These are phyloP conservation scores for Sebastes cheni DNA, from an alignment of 2,797 vertebrate genomes.

Conservation along the genomic window DNA sequence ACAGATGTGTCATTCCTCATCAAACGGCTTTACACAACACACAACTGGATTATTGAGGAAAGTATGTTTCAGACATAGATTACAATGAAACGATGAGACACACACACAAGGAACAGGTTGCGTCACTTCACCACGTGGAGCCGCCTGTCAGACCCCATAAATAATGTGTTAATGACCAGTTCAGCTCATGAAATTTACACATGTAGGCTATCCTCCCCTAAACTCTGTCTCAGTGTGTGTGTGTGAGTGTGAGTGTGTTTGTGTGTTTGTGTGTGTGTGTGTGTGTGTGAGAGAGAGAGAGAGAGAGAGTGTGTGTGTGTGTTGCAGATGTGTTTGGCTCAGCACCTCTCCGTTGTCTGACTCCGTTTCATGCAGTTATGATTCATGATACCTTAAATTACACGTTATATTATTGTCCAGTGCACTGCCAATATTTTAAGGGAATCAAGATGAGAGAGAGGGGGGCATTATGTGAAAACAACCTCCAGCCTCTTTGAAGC, in stretches of 20 bases:
- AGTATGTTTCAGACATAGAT: background rate
- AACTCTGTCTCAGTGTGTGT: background rate
- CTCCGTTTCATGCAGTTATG: conserved; percentile 43
- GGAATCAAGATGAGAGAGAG: conserved; percentile 51
- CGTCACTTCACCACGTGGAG: background rate
- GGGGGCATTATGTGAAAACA: conserved; percentile 61
- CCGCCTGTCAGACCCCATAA: conserved; percentile 49
- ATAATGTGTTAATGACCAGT: conserved; percentile 57
- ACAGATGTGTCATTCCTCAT: background rate
- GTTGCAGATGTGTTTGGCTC: conserved; percentile 32
- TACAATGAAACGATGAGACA: background rate
- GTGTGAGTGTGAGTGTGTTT: too few species aligned
- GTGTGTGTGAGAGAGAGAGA: too few species aligned
- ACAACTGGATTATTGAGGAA: background rate
- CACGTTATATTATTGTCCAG: conserved; percentile 63
- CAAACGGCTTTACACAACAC: background rate
- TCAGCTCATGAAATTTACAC: conserved; percentile 63
- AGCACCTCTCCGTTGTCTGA: conserved; percentile 38
- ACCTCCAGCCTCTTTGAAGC: conserved; percentile 55
- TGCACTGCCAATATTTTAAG: conserved; percentile 55
- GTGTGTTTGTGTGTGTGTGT: background rate
- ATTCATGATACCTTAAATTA: conserved; percentile 68
- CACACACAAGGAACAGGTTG: conserved; percentile 2
- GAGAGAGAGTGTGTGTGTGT: background rate
- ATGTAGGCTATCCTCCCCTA: conserved; percentile 17